These are phyloP conservation scores for Adelosebastes latens DNA, from an alignment of 2,797 vertebrate genomes.

Conservation along the genomic window DNA sequence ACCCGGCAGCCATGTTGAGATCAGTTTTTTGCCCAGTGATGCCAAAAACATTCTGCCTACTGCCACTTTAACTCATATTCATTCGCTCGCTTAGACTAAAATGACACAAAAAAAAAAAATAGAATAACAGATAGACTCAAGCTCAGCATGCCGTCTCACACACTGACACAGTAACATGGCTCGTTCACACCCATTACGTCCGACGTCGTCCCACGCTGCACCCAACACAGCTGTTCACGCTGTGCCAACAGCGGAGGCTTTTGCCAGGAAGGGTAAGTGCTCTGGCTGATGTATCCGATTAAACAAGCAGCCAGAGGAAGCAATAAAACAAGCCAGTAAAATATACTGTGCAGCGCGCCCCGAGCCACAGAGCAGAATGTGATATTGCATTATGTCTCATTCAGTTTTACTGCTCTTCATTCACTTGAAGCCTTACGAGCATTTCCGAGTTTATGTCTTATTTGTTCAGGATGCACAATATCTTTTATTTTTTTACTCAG, in stretches of 20 bases:
- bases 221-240: slow-evolving; percentile 24
- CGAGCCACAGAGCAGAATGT: slow-evolving; percentile 42
- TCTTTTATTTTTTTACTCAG: background rate
- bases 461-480: background rate
- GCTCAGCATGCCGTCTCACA: slow-evolving; percentile 27
- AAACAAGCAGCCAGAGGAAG: slow-evolving; percentile 69
- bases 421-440: background rate
- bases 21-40: too few relatives aligned
- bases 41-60: too few relatives aligned
- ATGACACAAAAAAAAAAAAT: background rate
- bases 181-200: slow-evolving; percentile 44
- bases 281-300: slow-evolving; percentile 58
- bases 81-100: background rate
- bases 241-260: slow-evolving; percentile 19
- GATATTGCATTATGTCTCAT: slow-evolving; percentile 41
- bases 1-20: accelerated
- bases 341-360: background rate
- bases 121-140: background rate
- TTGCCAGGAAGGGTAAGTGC: slow-evolving; percentile 56
- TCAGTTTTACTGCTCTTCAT: slow-evolving; percentile 41
- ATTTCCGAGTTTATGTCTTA: slow-evolving; percentile 8
- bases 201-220: background rate
- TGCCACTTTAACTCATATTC: background rate
- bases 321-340: slow-evolving; percentile 68
- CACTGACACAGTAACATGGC: slow-evolving; percentile 4